Conservation (phyloP, 2,888 invertebrate genomes). For the Napeogenes inachia region DNA sequence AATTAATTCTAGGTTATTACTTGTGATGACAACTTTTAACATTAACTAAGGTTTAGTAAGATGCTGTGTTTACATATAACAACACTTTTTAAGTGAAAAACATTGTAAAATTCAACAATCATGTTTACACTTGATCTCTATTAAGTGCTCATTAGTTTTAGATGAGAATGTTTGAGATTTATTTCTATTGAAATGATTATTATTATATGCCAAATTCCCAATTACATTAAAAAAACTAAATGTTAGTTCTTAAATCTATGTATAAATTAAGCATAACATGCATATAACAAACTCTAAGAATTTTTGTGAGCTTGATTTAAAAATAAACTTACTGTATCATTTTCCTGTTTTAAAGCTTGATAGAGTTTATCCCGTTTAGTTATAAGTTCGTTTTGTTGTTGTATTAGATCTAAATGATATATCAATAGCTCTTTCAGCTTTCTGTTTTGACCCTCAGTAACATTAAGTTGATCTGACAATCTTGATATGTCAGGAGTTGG, state of each 20-base stretch:
- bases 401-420: slow-evolving; percentile 90
- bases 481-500: slow-evolving; percentile 41
- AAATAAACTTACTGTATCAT: slow-evolving; percentile 81
- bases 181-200: not conserved
- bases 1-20: too few species aligned
- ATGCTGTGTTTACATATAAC: too few species aligned
- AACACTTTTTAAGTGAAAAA: too few species aligned
- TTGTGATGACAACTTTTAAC: too few species aligned
- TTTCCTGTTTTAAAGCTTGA: slow-evolving; percentile 84
- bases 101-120: too few species aligned
- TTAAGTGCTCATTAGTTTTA: not conserved
- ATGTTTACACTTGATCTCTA: not conserved
- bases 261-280: slow-evolving; percentile 21
- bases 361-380: slow-evolving; percentile 87
- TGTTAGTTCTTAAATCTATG: slow-evolving; percentile 1
- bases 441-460: slow-evolving; percentile 77
- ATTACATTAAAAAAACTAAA: not conserved
- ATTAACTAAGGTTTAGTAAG: too few species aligned
- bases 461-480: slow-evolving; percentile 58
- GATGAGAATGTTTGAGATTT: not conserved
- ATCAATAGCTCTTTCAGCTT: slow-evolving; percentile 87
- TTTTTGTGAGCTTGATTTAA: slow-evolving; percentile 9
- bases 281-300: slow-evolving; percentile 10
- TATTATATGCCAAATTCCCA: not conserved
- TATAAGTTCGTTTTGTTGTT: slow-evolving; percentile 92